Conservation (phyloP, 2,797 vertebrate species). For the Arrhamphus sclerolepis region DNA sequence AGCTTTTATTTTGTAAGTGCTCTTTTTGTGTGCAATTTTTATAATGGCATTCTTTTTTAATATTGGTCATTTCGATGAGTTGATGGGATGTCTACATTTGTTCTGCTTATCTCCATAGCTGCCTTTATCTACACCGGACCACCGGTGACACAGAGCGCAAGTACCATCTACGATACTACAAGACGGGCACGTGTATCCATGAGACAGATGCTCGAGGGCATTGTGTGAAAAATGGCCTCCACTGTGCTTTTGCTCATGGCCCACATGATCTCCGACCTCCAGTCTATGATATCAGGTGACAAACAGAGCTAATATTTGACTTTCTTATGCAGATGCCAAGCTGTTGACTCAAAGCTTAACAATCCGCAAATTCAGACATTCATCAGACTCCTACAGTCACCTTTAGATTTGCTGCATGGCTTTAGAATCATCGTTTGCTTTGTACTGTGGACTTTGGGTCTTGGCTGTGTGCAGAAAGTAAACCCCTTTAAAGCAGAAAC, state of each 20-base stretch:
- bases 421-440: too few relatives aligned
- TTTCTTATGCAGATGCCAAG: conserved; percentile 32
- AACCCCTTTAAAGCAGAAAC: too few relatives aligned
- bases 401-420: too few relatives aligned
- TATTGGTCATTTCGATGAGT: neutral
- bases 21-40: neutral
- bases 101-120: conserved; percentile 74
- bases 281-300: conserved; percentile 91
- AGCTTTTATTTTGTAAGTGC: too few relatives aligned
- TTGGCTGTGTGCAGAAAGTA: too few relatives aligned
- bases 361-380: neutral
- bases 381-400: too few relatives aligned
- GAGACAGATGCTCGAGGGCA: conserved; percentile 93
- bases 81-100: neutral
- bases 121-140: conserved; percentile 92
- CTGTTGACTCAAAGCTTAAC: conserved; percentile 20
- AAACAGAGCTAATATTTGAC: conserved; percentile 42
- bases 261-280: conserved; percentile 92
- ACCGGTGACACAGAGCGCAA: conserved; percentile 96
- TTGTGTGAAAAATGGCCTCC: conserved; percentile 93
- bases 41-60: neutral
- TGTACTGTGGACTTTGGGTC: too few relatives aligned
- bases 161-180: conserved; percentile 96
- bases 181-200: conserved; percentile 95
- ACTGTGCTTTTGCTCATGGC: conserved; percentile 96